Evolutionary conservation across 2,113 vertebrate species (phyloP).

Genomic region (Equus quagga): DNA sequence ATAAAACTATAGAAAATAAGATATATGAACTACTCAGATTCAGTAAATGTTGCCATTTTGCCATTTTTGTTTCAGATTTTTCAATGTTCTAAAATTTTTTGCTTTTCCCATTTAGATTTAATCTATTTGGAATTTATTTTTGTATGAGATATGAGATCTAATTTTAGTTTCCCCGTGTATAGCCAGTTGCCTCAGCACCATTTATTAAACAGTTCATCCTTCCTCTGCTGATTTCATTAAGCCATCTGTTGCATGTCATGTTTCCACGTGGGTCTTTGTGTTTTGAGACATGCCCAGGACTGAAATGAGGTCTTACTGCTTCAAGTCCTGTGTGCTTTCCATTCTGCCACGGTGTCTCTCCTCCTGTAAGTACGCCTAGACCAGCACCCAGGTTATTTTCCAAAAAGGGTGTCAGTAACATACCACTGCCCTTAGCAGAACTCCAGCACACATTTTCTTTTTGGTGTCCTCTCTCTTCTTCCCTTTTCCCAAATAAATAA

Average conservation of each 20-base stretch:
- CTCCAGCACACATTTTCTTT: neutral
- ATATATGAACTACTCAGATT: neutral
- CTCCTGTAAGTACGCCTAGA: neutral
- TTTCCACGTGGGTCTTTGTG: neutral
- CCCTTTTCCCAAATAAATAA: conserved; percentile 28
- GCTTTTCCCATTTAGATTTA: neutral
- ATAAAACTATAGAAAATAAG: neutral
- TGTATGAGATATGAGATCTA: neutral
- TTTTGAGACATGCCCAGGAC: neutral
- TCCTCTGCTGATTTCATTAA: neutral
- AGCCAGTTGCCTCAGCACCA: neutral
- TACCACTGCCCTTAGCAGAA: neutral
- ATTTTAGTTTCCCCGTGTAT: neutral
- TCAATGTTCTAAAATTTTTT: neutral
- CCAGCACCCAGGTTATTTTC: neutral
- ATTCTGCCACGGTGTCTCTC: neutral
- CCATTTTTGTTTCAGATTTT: neutral
- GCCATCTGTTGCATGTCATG: neutral
- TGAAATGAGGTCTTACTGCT: neutral
- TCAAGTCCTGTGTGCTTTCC: neutral
- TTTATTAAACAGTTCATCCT: neutral
- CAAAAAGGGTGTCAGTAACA: neutral
- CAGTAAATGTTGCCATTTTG: conserved; percentile 25
- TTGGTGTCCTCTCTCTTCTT: neutral
- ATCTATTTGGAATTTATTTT: conserved; percentile 34